Base-by-base conservation (phyloP, 2,797 vertebrate species). In the Phylloscopus collybita region DNA sequence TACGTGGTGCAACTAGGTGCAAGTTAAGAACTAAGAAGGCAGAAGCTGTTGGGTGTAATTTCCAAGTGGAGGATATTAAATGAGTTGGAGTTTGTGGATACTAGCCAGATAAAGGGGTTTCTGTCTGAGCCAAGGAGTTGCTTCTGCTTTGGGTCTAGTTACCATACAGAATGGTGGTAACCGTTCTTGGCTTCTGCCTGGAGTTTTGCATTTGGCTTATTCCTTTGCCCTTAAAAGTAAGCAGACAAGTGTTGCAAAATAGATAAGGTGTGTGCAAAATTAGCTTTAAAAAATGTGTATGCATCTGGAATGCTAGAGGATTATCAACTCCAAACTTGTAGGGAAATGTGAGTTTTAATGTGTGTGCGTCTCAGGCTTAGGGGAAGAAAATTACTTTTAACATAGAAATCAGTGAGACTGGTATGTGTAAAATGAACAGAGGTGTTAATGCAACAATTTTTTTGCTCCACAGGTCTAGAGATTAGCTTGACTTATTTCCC, bases 71-170 rank as follows among this genome's bases (percentile, higher is more conserved):
- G 65, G 72, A 74, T 93, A 50, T 93, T 92, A 96, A 90, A 78
- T 81, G 76, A 92, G 66, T 78, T 86, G 75, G 45, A 89, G 79
- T 93, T 90, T 86, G 86, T 94, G 86, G 86, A 93, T 93, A 53
- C 44, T 79, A 73, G 76, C 85, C 83, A 94, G 86, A 59, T 81
- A 65, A 93, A 94, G 76, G 36, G 22, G 61, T 88, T 92, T 94
- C 60, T 75, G 29, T 34, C 44, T 75, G 30, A 79, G 88, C 86
- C 90, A 93, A 88, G 61, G 86, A 89, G 45, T 50, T 94, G 64
- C 66, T 93, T 95, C 73, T 94, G 82, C 81, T 95, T 94, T 95
- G 54, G n/a, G 50, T 94, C 15, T 75, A 84, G 76, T 81, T 95
- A 81, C 40, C 70, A 53, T 86, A 75, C 19, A 60, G 62, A 92